phyloP scores from a whole-genome alignment of 2,888 invertebrate genomes.

The Teleogryllus oceanicus region DNA sequence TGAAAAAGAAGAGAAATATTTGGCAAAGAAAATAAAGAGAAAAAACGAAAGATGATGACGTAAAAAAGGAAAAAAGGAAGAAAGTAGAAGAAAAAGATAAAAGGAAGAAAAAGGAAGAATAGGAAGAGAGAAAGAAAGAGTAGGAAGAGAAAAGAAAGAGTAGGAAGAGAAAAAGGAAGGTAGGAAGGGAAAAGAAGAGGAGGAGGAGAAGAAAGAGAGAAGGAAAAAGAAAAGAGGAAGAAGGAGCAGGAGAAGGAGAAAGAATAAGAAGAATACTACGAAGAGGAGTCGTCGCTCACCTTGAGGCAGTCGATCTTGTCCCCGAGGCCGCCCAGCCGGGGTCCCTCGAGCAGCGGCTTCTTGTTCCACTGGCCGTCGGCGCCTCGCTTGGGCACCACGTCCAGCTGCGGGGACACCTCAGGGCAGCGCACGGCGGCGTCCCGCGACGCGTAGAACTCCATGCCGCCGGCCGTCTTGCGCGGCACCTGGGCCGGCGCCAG shows the following conservation, averaged over 20 bases:
- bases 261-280: background rate
- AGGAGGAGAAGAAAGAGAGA: background rate
- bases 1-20: background rate
- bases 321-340: slow-evolving; percentile 61
- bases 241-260: background rate
- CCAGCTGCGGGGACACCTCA: slow-evolving; percentile 43
- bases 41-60: background rate
- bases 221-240: background rate
- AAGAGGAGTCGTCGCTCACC: slow-evolving; percentile 26
- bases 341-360: slow-evolving; percentile 41
- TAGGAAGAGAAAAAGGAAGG: background rate
- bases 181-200: background rate
- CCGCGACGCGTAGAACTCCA: slow-evolving; percentile 69
- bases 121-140: background rate
- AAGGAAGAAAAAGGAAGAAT: background rate
- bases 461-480: slow-evolving; percentile 59
- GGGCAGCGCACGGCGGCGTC: slow-evolving; percentile 45
- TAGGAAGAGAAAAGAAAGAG: background rate
- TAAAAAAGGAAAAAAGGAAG: background rate
- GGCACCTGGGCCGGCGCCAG: slow-evolving; percentile 62
- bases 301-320: slow-evolving; percentile 73
- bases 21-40: background rate
- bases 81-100: background rate
- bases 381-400: slow-evolving; percentile 43
- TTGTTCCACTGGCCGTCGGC: slow-evolving; percentile 42